A percentile compares a stretch with the other conserved stretches of the same genome.
Conservation (phyloP, 1,140 invertebrate genomes). For the Stegodyphus mimosarum region DNA sequence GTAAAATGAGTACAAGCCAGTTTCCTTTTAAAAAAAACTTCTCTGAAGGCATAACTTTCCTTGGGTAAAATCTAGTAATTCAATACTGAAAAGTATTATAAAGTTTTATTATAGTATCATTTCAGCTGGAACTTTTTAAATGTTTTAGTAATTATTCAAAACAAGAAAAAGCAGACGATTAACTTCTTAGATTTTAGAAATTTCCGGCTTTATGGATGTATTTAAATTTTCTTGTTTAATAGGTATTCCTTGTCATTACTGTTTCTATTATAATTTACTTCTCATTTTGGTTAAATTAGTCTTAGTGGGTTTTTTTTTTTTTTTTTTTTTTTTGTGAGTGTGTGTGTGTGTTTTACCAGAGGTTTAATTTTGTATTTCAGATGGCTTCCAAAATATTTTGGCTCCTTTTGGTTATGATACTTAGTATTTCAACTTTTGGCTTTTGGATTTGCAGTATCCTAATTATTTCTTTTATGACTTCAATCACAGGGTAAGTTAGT, state of each 20-base stretch:
- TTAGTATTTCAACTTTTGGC: slow-evolving; percentile 51
- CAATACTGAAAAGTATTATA: too few species aligned
- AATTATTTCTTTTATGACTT: not conserved
- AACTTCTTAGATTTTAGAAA: not conserved
- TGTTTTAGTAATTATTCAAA: too few species aligned
- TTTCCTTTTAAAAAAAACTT: too few species aligned
- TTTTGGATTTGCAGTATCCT: slow-evolving; percentile 44
- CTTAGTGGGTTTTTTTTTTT: not conserved
- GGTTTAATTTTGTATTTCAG: slow-evolving; percentile 16
- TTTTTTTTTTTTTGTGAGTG: too few species aligned
- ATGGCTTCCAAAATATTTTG: slow-evolving; percentile 56
- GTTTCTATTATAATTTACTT: not conserved
- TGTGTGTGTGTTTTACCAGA: too few species aligned
- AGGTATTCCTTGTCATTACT: not conserved
- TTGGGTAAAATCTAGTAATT: too few species aligned
- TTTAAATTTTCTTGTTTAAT: not conserved
- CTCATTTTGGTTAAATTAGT: not conserved
- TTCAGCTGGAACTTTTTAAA: too few species aligned
- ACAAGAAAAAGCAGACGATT: too few species aligned
- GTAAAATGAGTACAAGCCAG: too few species aligned
- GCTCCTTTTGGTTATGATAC: slow-evolving; percentile 36
- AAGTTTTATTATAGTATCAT: too few species aligned
- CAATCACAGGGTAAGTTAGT: slow-evolving; percentile 14
- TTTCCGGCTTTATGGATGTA: not conserved
- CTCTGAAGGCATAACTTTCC: too few species aligned